These are phyloP conservation scores for Hesperia comma DNA, from an alignment of 2,888 invertebrate species.

Conservation along the genomic window DNA sequence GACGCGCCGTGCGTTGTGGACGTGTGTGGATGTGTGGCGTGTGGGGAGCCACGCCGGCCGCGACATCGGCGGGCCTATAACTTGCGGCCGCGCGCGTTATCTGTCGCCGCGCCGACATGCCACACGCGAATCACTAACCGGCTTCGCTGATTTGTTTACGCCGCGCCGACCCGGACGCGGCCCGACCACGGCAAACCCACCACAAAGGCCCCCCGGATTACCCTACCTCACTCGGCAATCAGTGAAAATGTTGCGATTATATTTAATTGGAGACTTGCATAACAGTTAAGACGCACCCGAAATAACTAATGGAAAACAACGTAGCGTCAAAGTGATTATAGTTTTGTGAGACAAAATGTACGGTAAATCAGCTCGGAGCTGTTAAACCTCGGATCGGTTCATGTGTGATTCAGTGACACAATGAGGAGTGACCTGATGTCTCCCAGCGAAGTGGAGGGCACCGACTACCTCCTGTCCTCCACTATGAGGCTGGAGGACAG, in stretches of 20 bases:
- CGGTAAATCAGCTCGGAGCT: slow-evolving; percentile 31
- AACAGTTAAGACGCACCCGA: slow-evolving; percentile 35
- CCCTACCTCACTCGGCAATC: slow-evolving; percentile 7
- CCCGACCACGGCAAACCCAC: slow-evolving; percentile 11
- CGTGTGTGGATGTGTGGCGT: no score
- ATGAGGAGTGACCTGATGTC: slow-evolving; percentile 81
- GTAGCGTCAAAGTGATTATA: slow-evolving; percentile 22
- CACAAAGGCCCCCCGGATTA: slow-evolving; percentile 15
- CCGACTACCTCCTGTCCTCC: slow-evolving; percentile 85
- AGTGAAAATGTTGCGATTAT: slow-evolving; percentile 32
- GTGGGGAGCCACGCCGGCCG: slow-evolving; percentile 45
- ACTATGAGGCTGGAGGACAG: slow-evolving; percentile 85
- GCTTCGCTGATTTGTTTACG: slow-evolving; percentile 62
- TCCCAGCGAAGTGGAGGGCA: slow-evolving; percentile 85
- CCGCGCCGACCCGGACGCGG: slow-evolving; percentile 42
- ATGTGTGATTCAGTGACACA: slow-evolving; percentile 53
- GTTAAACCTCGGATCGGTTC: slow-evolving; percentile 51
- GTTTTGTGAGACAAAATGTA: slow-evolving; percentile 31
- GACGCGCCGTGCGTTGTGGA: slow-evolving; percentile 50
- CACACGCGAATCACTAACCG: slow-evolving; percentile 63
- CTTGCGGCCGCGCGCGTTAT: slow-evolving; percentile 46
- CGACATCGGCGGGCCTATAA: slow-evolving; percentile 49
- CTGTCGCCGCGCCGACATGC: slow-evolving; percentile 44
- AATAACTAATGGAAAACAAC: slow-evolving; percentile 34
- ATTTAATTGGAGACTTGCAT: slow-evolving; percentile 39